Evolutionary conservation across 2,888 invertebrate species (phyloP).

Genomic region (Nemurella pictetii): DNA sequence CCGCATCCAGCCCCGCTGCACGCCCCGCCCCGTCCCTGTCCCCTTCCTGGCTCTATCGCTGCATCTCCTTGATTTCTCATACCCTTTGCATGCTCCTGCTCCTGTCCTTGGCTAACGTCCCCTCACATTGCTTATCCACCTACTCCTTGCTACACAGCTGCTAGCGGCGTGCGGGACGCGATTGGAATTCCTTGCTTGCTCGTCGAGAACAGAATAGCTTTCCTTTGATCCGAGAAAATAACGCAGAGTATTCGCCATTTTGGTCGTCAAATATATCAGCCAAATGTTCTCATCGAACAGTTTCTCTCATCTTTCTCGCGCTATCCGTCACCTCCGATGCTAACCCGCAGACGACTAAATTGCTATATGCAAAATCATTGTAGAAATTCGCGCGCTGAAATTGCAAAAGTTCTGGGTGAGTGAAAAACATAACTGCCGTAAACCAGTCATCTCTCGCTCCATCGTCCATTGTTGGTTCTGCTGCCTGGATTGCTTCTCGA

Average conservation of each 20-base stretch:
- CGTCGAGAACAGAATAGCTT: slow-evolving; percentile 24
- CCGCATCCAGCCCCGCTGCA: slow-evolving; percentile 17
- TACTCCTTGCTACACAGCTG: slow-evolving; percentile 3
- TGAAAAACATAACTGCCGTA: slow-evolving; percentile 16
- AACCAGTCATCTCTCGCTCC: not conserved
- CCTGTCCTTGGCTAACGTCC: not conserved
- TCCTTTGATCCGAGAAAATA: slow-evolving; percentile 33
- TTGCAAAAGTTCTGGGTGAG: slow-evolving; percentile 23
- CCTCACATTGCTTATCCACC: slow-evolving; percentile 8
- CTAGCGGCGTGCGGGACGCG: slow-evolving; percentile 7
- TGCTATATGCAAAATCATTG: slow-evolving; percentile 22
- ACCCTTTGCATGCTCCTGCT: not conserved
- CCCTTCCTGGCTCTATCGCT: not conserved
- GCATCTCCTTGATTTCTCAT: slow-evolving; percentile 18
- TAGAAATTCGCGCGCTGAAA: slow-evolving; percentile 15
- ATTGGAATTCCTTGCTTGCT: slow-evolving; percentile 36
- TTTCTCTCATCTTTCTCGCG: not conserved
- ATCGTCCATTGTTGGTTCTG: not conserved
- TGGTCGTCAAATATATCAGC: slow-evolving; percentile 29
- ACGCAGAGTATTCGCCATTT: slow-evolving; percentile 27
- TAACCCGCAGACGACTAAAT: slow-evolving; percentile 11
- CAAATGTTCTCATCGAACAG: slow-evolving; percentile 16
- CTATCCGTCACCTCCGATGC: slow-evolving; percentile 17
- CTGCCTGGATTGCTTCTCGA: not conserved
- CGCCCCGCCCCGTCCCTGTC: not conserved